Base-by-base conservation (phyloP, 1,140 invertebrate species). In the Phymastichus coffea region DNA sequence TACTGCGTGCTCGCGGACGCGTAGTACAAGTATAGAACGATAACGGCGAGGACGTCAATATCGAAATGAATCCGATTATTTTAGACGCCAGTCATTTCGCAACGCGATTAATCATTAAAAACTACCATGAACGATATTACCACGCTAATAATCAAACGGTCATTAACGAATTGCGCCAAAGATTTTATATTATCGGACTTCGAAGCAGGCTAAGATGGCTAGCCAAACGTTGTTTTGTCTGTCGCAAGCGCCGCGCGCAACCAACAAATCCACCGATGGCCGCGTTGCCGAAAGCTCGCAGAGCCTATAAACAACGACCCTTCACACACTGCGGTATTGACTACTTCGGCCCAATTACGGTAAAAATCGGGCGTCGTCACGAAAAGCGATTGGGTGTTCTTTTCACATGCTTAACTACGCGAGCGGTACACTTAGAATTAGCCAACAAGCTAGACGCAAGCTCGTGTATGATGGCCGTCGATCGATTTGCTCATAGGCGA, bases 331-430 rank as follows among this genome's bases (percentile, higher is more conserved):
- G 56, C 1, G 72, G 73, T 0, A 23, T 74, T 0, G 72, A 76
- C 38, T 77, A 68, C 48, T 74, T 70, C 44, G 69, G 69, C 0
- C 71, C 70, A 2, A 40, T 74, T 28, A 48, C 63, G n/a, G 52
- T 70, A 0, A 67, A 59, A 33, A 64, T 66, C 9, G 63, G 66
- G 4, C 25, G 68, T 43, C 52, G 64, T 1, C 57, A 15, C 10
- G 62, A 72, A n/a, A 79, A 77, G 38, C 40, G 69, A 10, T 79
- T 65, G 40, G 63, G 74, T 4, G 69, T 61, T 10, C 20, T 82
- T 3, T 74, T 74, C 15, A 70, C 63, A 0, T 71, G 67, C 28
- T n/a, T 71, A 12, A 63, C 61, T 33, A 63, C 63, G 0, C 30
- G 65, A 33, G 72, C 69, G 0, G 57, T 71, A 7, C 66, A 72